Evolutionary conservation across 2,797 vertebrate genomes (phyloP).

Genomic region (Cottoperca gobio): DNA sequence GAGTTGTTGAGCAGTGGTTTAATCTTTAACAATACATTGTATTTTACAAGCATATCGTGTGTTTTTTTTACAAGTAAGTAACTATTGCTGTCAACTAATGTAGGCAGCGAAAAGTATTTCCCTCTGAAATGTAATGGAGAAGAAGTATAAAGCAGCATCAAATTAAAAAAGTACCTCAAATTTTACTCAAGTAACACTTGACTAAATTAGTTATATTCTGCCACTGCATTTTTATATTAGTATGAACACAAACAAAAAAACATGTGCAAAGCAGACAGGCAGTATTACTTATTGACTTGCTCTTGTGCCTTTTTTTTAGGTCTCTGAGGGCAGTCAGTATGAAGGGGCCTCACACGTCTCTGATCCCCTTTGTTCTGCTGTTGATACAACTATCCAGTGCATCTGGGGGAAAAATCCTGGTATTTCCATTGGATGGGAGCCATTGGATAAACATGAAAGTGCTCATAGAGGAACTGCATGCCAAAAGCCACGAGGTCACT

Average conservation of each 20-base stretch:
- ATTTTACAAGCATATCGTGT: neutral
- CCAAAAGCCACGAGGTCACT: conserved; percentile 69
- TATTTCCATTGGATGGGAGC: conserved; percentile 78
- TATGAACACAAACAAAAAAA: neutral
- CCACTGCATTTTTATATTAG: neutral
- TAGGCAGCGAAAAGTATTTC: conserved; percentile 4
- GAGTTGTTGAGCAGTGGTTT: no score
- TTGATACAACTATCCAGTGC: conserved; percentile 29
- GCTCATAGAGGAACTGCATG: conserved; percentile 72
- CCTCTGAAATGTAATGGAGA: neutral
- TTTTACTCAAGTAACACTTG: neutral
- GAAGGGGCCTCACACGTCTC: conserved; percentile 21
- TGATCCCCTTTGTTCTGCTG: conserved; percentile 51
- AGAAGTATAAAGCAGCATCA: neutral
- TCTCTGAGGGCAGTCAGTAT: conserved; percentile 24
- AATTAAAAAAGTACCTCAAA: neutral
- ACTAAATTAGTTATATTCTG: neutral
- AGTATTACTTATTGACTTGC: conserved; percentile 5
- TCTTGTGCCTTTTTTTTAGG: conserved; percentile 52
- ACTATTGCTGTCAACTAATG: neutral
- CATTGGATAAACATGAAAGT: conserved; percentile 83
- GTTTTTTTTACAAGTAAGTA: neutral
- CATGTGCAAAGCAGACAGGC: neutral
- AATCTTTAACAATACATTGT: neutral
- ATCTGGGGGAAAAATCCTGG: conserved; percentile 67